A percentile compares a stretch with the other conserved stretches of the same genome.
These are phyloP conservation scores for Neoniphon sammara DNA, from an alignment of 2,797 vertebrate species.

Conservation along the genomic window DNA sequence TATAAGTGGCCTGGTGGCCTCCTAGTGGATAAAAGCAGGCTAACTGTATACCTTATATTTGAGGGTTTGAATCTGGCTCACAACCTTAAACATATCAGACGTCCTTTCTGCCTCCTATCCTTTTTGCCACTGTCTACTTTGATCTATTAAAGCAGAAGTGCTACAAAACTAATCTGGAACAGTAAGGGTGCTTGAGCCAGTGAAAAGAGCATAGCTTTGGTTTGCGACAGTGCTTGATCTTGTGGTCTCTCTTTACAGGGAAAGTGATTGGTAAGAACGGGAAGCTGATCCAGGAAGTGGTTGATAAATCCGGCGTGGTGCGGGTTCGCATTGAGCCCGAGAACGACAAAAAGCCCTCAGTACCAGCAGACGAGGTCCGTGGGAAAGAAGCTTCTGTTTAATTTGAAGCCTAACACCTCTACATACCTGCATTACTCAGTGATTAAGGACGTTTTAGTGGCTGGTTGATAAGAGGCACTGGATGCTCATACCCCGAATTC, in stretches of 20 bases:
- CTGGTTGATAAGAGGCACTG: background rate
- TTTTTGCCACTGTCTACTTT: no score
- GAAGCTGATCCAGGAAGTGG: conserved; percentile 99
- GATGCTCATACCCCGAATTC: no score
- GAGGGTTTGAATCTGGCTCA: background rate
- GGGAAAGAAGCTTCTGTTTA: background rate
- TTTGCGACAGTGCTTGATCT: background rate
- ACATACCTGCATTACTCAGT: background rate
- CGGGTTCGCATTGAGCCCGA: conserved; percentile 98
- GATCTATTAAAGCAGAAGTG: no score
- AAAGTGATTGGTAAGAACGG: conserved; percentile 99
- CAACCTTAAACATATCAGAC: background rate
- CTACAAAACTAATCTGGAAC: no score
- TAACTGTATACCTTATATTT: background rate
- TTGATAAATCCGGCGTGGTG: conserved; percentile 98
- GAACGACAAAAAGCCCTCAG: conserved; percentile 93
- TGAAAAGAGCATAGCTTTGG: no score
- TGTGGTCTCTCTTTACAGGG: conserved; percentile 75
- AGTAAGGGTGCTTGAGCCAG: no score
- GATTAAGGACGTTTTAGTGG: background rate
- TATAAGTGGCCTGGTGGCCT: no score
- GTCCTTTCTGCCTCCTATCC: no score
- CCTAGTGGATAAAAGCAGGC: background rate
- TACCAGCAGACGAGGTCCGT: conserved; percentile 91
- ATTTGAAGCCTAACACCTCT: background rate